Base-by-base conservation (phyloP, 2,888 invertebrate species). In the Xestia xanthographa region DNA sequence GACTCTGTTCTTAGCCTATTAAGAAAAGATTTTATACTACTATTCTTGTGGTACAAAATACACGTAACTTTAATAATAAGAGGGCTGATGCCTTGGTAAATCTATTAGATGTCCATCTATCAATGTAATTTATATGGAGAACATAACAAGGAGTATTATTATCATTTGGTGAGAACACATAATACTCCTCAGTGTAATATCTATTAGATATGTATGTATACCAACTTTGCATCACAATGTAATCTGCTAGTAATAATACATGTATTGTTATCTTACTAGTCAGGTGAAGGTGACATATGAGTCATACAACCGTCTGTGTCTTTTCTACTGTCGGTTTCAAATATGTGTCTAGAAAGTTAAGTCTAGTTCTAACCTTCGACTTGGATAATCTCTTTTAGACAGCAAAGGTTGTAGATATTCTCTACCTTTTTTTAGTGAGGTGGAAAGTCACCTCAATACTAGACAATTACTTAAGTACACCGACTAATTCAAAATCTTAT, bases 221-320 rank as follows among this genome's bases (percentile, higher is more conserved):
- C n/a, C 22, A 67, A 26, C 12, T 72, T 75, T 62, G 22, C 66
- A 79, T 76, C 9, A 72, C 17, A 80, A 79, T 72, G 63, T 38
- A 72, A 63, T 62, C 9, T 43, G 22, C 12, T 69, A 14, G 26
- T 65, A 20, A 53, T 72, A 41, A 79, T 66, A 53, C 14, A 56
- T 34, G 65, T 56, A 69, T 77, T 72, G 66, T 70, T 80, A 76
- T 80, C 63, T 56, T 48, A 4, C 11, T 20, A 53, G 67, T 29
- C 68, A 69, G 34, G 56, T 67, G 63, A 73, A 71, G 73, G 77
- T 77, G 70, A 76, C 65, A 17, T 68, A 53, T 38, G 45, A 77
- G 48, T 43, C n/a, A 65, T 68, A 20, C 12, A 41, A 41, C n/a
- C 29, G 8, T 68, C 22, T 29, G 14, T 34, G 11, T n/a, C 4